Evolutionary conservation across 2,797 vertebrate species (phyloP), one percentile per base, ranked within the genome.

Genomic region (Onychomys leucogaster): DNA sequence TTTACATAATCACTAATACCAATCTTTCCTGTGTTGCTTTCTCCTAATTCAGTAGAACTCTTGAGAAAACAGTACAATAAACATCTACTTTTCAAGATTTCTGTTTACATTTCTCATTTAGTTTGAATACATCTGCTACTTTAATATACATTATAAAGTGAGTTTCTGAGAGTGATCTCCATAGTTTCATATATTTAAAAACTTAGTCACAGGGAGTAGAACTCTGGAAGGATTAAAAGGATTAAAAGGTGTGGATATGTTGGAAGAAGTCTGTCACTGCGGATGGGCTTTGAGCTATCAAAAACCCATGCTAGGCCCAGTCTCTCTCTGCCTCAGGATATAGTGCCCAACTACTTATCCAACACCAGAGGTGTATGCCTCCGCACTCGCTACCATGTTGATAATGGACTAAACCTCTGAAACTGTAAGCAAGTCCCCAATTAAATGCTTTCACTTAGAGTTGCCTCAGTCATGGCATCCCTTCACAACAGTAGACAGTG

Each of bases 81-180:
- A 90, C 55, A 78, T 5, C 43, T 46, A 95, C 12, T 89, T 77
- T 69, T n/a, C 63, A 49, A 93, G 2, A 84, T 23, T 57, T 89
- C 49, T 82, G 8, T 32, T 94, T 93, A 46, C 57, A 87, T 46
- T 90, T 94, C 59, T 92, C 52, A 46, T 32, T 55, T 82, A 92
- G 90, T 49, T 77, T 96, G 76, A 91, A 87, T 71, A 43, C 13
- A 90, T 23, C 37, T 87, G 34, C 0, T 91, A 63, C 84, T 93
- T 96, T 57, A 91, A 75, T 82, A 78, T 49, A 85, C 25, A 77
- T 23, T 78, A 59, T 43, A 11, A 75, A 12, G 37, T 90, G 1
- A 96, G 25, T 67, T 57, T 82, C 77, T 89, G 21, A 69, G 19
- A 85, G 11, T n/a, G 23, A 25, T 32, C 46, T 34, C 32, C 61